phyloP scores from a whole-genome alignment of 2,113 vertebrate genomes.

The Aphyosemion australe region DNA sequence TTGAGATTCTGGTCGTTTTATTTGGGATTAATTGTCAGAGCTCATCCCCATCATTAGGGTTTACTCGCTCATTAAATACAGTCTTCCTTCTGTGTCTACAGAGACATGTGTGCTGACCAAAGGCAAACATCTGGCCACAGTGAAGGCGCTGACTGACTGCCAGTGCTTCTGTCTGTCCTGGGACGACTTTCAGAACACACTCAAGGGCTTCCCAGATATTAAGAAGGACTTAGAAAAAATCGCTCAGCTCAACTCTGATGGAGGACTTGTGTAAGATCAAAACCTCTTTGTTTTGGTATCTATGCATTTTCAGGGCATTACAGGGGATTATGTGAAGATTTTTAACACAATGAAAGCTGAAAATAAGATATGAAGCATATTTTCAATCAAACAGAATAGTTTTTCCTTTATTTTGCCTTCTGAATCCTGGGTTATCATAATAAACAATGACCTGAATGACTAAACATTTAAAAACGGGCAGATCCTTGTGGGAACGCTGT shows the following conservation, averaged over 20 bases:
- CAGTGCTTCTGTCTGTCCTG: constrained; percentile 74
- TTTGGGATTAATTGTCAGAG: constrained; percentile 68
- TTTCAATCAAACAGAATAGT: not conserved
- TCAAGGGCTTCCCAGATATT: constrained; percentile 67
- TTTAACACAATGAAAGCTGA: no score
- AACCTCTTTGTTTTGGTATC: not conserved
- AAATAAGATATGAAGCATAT: not conserved
- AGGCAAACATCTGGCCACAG: constrained; percentile 68
- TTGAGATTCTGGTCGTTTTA: constrained; percentile 44
- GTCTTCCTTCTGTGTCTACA: constrained; percentile 40
- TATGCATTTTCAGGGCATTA: constrained; percentile 13
- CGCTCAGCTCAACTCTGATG: constrained; percentile 40
- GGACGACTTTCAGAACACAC: constrained; percentile 54
- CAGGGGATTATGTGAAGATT: not conserved
- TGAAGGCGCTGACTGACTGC: constrained; percentile 62
- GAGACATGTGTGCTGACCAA: constrained; percentile 71
- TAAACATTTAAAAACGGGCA: no score
- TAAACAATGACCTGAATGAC: not conserved
- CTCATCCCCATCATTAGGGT: constrained; percentile 45
- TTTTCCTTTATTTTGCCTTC: no score
- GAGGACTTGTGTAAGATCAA: constrained; percentile 39
- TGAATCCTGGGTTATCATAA: not conserved
- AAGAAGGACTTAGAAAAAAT: constrained; percentile 64
- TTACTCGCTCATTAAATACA: constrained; percentile 53
- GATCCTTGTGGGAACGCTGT: no score